A percentile compares a stretch with the other conserved stretches of the same genome.
These are phyloP conservation scores for Scyliorhinus canicula DNA, from an alignment of 2,797 vertebrate species.

Conservation along the genomic window DNA sequence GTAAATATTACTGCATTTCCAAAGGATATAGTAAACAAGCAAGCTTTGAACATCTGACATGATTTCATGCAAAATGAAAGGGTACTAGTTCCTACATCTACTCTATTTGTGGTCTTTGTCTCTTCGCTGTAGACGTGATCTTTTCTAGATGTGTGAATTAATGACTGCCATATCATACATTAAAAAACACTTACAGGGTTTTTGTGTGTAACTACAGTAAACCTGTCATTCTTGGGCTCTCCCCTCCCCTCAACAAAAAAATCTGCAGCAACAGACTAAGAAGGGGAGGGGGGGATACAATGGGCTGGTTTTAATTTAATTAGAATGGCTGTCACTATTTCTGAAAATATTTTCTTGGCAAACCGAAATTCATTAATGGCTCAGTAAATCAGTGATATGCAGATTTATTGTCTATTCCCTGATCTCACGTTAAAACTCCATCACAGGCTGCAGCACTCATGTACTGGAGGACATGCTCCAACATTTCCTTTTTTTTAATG, in stretches of 20 bases:
- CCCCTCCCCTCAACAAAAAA: slow-evolving; percentile 28
- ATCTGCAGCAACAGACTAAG: slow-evolving; percentile 16
- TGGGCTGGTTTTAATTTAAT: slow-evolving; percentile 32
- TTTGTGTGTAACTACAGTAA: slow-evolving; percentile 20
- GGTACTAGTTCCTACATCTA: not conserved
- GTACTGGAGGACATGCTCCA: not conserved
- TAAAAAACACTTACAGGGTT: slow-evolving; percentile 18
- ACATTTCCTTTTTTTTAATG: not conserved
- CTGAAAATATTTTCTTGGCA: slow-evolving; percentile 31
- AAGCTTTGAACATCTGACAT: not conserved
- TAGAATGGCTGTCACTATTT: slow-evolving; percentile 24
- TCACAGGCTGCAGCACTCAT: not conserved
- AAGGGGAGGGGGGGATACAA: not conserved
- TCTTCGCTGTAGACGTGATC: not conserved
- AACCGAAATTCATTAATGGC: slow-evolving; percentile 25
- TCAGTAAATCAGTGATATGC: slow-evolving; percentile 19
- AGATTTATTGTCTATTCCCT: slow-evolving; percentile 31
- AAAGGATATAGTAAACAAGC: slow-evolving; percentile 22
- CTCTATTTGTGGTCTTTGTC: not conserved
- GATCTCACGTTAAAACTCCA: slow-evolving; percentile 30
- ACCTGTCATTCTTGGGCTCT: slow-evolving; percentile 25
- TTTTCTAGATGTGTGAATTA: not conserved
- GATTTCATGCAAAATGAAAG: not conserved
- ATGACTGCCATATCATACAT: not conserved
- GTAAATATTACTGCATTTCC: not conserved